Base-by-base conservation (phyloP, 2,888 invertebrate genomes). In the Spodoptera littoralis region DNA sequence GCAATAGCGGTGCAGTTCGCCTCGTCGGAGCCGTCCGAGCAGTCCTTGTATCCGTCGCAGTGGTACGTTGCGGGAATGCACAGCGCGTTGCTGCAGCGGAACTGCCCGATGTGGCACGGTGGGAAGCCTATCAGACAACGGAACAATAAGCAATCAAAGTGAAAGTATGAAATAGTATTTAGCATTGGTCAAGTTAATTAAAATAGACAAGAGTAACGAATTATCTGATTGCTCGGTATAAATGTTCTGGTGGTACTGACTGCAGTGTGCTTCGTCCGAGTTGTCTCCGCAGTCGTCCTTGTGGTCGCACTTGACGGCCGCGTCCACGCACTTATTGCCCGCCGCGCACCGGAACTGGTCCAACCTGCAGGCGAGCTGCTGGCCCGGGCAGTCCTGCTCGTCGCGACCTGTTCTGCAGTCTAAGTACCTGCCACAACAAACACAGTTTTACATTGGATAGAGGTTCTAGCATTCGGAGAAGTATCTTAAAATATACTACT, bases 11-110 rank as follows among this genome's bases (percentile, higher is more conserved):
- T 97, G 92, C 98, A 98, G 95, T 98, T 98, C 75, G 96, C 96
- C 85, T 98, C 98, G 88, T 98, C 98, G 12, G 97, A 97, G 44
- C 97, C 97, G 86, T 99, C 99, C 0, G 97, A 96, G 91, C 99
- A 99, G 91, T 99, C 99, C 70, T 96, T 96, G 93, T 97, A 97
- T 30, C 98, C 98, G 85, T 97, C 97, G 92, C 98, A 98, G 88
- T 97, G 97, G 92, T 97, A 98, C 53, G 96, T 96, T 54, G 96
- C 96, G 0, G 99, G 99, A 82, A 99, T 98, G 92, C 99, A 99
- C 11, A 98, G 96, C 0, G 98, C 97, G 92, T 99, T 99, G 76
- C 97, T 96, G 92, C 99, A 99, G 44, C 98, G 96, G 93, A 99
- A 99, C 93, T 99, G 99, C 2, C 97, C 97, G 79, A 96, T 96